These are phyloP conservation scores for Lochmaea crataegi DNA, from an alignment of 2,888 invertebrate genomes.

Conservation along the genomic window DNA sequence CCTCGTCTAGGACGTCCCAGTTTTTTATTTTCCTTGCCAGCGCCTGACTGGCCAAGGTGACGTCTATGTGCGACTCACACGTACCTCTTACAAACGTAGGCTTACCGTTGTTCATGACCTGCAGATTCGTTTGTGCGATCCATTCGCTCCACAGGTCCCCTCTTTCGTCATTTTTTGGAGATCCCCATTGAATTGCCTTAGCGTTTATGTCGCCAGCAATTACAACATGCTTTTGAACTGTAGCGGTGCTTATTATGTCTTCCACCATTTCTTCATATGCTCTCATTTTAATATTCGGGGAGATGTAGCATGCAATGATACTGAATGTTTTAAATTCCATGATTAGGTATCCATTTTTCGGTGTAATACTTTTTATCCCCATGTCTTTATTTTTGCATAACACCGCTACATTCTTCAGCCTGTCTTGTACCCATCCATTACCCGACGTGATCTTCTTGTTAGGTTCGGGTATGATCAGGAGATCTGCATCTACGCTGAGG, in stretches of 20 bases:
- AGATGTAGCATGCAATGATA: neutral
- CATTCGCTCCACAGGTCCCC: conserved; percentile 26
- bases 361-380: neutral
- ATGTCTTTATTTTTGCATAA: neutral
- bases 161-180: conserved; percentile 20
- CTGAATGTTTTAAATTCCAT: neutral
- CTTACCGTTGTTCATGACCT: neutral
- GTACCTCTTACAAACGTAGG: conserved; percentile 25
- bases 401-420: neutral
- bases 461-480: neutral
- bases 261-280: conserved; percentile 6
- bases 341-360: neutral
- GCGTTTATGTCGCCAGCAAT: conserved; percentile 33
- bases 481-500: neutral
- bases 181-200: conserved; percentile 27
- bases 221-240: neutral
- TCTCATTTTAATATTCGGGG: neutral
- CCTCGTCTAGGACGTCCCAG: neutral
- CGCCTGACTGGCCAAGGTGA: neutral
- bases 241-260: conserved; percentile 2
- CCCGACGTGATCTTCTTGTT: neutral
- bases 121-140: conserved; percentile 16
- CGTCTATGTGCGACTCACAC: neutral
- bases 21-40: neutral
- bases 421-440: neutral